These are phyloP conservation scores for Apodemus agrarius DNA, from an alignment of 2,797 vertebrate species.

Conservation along the genomic window DNA sequence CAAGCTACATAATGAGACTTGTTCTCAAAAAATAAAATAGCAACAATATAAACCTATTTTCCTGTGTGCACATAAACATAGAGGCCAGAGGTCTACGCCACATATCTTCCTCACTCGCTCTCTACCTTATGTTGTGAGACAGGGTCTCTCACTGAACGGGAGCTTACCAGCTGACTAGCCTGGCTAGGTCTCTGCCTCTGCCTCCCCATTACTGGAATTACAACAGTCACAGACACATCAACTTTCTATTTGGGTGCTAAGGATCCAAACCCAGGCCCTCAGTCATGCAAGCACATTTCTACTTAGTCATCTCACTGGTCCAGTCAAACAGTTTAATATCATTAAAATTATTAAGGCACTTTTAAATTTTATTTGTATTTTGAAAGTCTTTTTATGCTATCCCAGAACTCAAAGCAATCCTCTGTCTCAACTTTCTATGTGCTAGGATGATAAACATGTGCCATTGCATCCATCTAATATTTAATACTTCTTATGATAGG, in stretches of 20 bases:
- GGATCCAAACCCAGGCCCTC: neutral
- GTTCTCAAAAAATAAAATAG: neutral
- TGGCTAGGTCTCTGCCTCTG: neutral
- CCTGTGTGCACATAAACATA: neutral
- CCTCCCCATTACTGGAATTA: neutral
- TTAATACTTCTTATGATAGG: neutral
- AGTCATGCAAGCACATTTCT: neutral
- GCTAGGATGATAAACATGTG: neutral
- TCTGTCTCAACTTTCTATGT: neutral
- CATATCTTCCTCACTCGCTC: neutral
- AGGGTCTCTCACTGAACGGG: neutral
- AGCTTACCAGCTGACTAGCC: neutral
- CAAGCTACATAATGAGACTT: neutral
- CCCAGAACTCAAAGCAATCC: neutral
- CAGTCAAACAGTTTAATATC: neutral
- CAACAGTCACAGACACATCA: neutral
- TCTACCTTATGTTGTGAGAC: neutral
- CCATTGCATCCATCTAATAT: neutral
- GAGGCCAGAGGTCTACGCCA: neutral
- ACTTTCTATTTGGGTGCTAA: neutral
- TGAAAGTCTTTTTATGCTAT: neutral
- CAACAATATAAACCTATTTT: neutral
- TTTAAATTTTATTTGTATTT: neutral
- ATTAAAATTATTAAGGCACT: neutral
- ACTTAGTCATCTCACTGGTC: neutral